Evolutionary conservation across 2,888 invertebrate genomes (phyloP), one percentile per base, ranked within the genome.

Genomic region (Habrosyne pyritoides): DNA sequence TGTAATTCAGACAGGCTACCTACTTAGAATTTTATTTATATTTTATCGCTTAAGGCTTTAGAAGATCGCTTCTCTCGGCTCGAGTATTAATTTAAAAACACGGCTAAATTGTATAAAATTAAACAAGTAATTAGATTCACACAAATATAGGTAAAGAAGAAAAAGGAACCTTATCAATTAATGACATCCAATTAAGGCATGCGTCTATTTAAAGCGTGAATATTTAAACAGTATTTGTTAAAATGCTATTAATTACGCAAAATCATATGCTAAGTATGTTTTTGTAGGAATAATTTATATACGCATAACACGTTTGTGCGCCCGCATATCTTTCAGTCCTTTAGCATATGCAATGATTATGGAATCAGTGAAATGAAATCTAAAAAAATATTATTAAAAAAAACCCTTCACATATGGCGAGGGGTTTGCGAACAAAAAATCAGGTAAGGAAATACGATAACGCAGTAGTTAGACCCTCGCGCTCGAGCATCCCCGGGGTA

Each of bases 371-470:
- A 26, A 18, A 26, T 18, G 10, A 14, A 30, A 42, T 53, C 47
- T 49, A 42, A 63, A 28, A 59, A 68, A 70, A 66, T 65, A 63
- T 71, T 59, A n/a, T n/a, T n/a, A n/a, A n/a, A n/a, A n/a, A n/a
- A n/a, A n/a, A n/a, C 53, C 48, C 54, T 55, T 57, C 67, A 69
- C 79, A 81, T 69, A 75, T 81, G 80, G 71, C 57, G 59, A 62
- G 69, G n/a, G 72, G 60, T 68, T 59, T 53, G 54, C 50, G 51
- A 47, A 70, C 73, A 83, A 86, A 84, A 86, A 83, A 79, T 71
- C 86, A 83, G 85, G 85, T 84, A 84, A 73, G 75, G 75, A 75
- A 77, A 75, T 69, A 66, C 61, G 74, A 78, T 77, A 74, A 69
- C 61, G 60, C 68, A 76, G 74, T 75, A 71, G 63, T 63, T 67